Base-by-base conservation (phyloP, 1,140 invertebrate species). In the Galendromus occidentalis region DNA sequence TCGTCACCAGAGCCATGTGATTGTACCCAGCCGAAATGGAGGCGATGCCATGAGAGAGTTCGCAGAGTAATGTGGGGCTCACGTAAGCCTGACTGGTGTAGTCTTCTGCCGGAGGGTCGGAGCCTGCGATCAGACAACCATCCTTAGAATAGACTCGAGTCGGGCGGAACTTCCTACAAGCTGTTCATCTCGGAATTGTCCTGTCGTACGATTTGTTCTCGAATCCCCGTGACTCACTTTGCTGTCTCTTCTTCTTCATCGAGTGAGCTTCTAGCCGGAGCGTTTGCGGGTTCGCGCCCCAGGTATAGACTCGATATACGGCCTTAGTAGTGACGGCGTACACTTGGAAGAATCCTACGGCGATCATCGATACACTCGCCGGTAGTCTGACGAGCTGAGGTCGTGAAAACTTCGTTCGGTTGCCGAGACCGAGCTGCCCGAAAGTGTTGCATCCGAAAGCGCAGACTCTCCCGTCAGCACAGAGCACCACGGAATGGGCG, bases 281-380 rank as follows among this genome's bases (percentile, higher is more conserved):
- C 67, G 82, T 82, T 74, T 86, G 84, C 0, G 86, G 86, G 74
- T 85, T 87, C 33, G 82, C 81, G 2, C 87, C 87, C 86, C 86
- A 90, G 7, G 80, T 79, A 70, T 83, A 87, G 14, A 90, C 74
- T 71, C 81, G 79, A 71, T 86, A 83, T 55, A 81, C 20, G 17
- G 51, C 25, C 51, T 59, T 78, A 7, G 75, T 74, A 65, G 81
- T 82, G 63, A 87, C 79, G 51, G 83, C 86, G 70, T 87, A 75
- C 85, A 87, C 86, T 70, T 87, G 85, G 76, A 89, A 90, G 75
- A 86, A 88, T 72, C 82, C 84, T 33, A 85, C 84, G 65, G 84
- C 78, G 71, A 89, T 82, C 67, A 81, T 75, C 65, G 77, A 80
- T 69, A 87, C 82, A 64, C 77, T 75, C 1, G 81, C 66, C 18